phyloP scores from a whole-genome alignment of 2,113 vertebrate species.

The Tragelaphus scriptus region DNA sequence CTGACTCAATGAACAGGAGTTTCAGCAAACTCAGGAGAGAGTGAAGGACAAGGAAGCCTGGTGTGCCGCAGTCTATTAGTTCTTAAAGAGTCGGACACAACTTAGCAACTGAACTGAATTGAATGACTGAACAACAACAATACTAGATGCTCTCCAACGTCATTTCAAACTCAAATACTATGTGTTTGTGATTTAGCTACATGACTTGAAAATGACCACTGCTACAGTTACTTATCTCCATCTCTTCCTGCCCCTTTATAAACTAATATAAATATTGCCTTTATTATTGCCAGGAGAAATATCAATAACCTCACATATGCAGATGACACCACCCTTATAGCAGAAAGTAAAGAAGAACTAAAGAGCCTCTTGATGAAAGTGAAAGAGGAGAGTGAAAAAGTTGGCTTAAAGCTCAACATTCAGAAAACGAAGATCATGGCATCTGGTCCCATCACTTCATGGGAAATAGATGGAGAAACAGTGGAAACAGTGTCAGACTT shows the following conservation, averaged over 20 bases:
- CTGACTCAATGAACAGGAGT: neutral
- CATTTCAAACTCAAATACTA: neutral
- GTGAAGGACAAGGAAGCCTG: neutral
- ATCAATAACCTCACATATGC: neutral
- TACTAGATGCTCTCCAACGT: neutral
- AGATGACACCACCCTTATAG: neutral
- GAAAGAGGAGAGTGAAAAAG: no score
- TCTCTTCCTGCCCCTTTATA: neutral
- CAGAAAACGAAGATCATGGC: no score
- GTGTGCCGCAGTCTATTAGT: accelerated
- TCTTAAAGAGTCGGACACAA: neutral
- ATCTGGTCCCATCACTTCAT: no score
- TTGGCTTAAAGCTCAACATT: no score
- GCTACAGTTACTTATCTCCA: neutral
- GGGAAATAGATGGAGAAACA: no score
- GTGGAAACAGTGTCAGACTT: no score
- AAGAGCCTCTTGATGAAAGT: no score
- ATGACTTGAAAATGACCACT: neutral
- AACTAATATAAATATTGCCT: neutral
- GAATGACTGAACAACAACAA: neutral
- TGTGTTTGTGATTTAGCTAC: neutral
- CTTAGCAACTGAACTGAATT: neutral
- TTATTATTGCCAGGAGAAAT: neutral
- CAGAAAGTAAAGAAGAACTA: neutral
- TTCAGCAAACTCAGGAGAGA: neutral